Base-by-base conservation (phyloP, 1,140 invertebrate genomes). In the Orussus abietinus region DNA sequence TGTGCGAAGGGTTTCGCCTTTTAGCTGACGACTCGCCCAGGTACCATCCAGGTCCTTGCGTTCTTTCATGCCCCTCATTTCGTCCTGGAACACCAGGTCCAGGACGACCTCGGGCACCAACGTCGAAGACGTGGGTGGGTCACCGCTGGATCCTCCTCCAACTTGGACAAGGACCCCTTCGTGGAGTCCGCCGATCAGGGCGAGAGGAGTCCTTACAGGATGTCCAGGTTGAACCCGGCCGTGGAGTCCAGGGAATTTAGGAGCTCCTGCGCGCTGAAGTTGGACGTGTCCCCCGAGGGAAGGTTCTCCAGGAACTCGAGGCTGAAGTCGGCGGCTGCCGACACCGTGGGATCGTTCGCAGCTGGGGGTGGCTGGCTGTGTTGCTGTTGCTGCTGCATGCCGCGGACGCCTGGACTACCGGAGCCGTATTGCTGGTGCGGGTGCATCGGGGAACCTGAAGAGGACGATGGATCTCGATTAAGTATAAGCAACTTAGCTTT, bases 251-350 rank as follows among this genome's bases (percentile, higher is more conserved):
- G 74, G 3, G 85, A 88, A 65, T 82, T 88, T 52, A 88, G 77
- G 44, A 88, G 64, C 53, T 89, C 86, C 62, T 87, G 85, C 31
- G 85, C 84, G 45, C 82, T 84, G 56, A 86, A 82, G 47, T 80
- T 81, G 49, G 77, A 78, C 28, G 82, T 75, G 55, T 86, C 84
- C 13, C 76, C 77, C 36, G 82, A 76, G 25, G 83, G 81, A 59
- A 88, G 76, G 65, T 84, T 85, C 54, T 88, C 86, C n/a, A 89
- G 69, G 66, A 88, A 85, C 74, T 89, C 86, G 45, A 88, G 75
- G 65, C 80, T 85, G 57, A 88, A 86, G 59, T 88, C 85, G 13
- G 79, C 74, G 0, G 83, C 64, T 77, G 80, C 51, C 29, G 59
- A 56, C 7, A 70, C 67, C 26, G 68, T 65, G 3, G 67, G 69